phyloP scores from a whole-genome alignment of 2,113 vertebrate species.

The Nerophis lumbriciformis region DNA sequence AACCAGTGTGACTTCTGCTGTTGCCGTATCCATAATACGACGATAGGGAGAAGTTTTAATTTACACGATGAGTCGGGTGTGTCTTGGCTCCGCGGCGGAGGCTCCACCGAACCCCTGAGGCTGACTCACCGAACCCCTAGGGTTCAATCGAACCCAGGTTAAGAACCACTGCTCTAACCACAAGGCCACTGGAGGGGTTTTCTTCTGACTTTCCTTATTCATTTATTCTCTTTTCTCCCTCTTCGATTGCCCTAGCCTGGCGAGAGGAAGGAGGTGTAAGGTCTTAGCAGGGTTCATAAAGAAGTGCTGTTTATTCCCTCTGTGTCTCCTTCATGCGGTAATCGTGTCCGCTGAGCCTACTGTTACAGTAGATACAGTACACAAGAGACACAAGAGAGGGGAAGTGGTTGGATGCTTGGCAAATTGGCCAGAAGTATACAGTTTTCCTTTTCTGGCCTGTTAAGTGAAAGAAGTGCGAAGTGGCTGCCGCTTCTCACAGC shows the following conservation, averaged over 20 bases:
- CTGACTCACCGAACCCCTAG: too few species aligned
- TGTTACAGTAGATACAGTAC: not conserved
- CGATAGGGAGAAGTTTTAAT: too few species aligned
- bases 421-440: slow-evolving; percentile 56
- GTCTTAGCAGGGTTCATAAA: slow-evolving; percentile 40
- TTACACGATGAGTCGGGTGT: too few species aligned
- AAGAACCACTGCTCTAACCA: too few species aligned
- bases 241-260: slow-evolving; percentile 4
- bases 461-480: slow-evolving; percentile 24
- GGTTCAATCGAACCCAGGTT: too few species aligned
- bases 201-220: slow-evolving; percentile 11
- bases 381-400: slow-evolving; percentile 19
- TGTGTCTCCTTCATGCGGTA: slow-evolving; percentile 11
- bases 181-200: too few species aligned
- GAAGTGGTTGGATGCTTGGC: slow-evolving; percentile 25
- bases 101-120: too few species aligned
- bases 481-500: slow-evolving; percentile 16
- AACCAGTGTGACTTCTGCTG: too few species aligned
- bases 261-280: not conserved
- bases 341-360: slow-evolving; percentile 16
- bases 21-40: too few species aligned
- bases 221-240: not conserved
- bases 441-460: slow-evolving; percentile 23
- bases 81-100: too few species aligned
- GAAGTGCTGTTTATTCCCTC: slow-evolving; percentile 35